A percentile compares a stretch with the other conserved stretches of the same genome.
phyloP scores from a whole-genome alignment of 2,113 vertebrate species.

The Zosterops pallidus region DNA sequence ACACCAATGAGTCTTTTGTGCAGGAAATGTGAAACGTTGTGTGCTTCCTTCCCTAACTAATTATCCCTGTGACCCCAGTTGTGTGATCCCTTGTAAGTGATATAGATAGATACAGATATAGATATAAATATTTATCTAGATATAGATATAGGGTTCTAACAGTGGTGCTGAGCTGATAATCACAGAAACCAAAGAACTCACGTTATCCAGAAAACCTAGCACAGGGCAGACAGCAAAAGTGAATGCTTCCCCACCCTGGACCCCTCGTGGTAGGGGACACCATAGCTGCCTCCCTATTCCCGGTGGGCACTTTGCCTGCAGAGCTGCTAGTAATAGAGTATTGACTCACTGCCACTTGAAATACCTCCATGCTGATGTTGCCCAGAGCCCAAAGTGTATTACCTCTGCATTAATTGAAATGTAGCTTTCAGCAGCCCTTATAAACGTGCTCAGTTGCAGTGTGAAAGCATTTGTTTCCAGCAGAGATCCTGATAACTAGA shows the following conservation, averaged over 20 bases:
- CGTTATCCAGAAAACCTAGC: background rate
- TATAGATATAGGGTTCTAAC: background rate
- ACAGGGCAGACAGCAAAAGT: background rate
- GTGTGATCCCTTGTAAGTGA: background rate
- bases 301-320: background rate
- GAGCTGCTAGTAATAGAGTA: background rate
- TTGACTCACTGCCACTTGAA: slow-evolving; percentile 1
- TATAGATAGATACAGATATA: background rate
- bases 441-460: background rate
- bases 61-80: background rate
- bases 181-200: background rate
- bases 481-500: slow-evolving; percentile 23
- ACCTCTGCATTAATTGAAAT: slow-evolving; percentile 30
- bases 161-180: background rate
- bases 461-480: slow-evolving; percentile 51
- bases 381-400: background rate
- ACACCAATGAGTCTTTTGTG: background rate
- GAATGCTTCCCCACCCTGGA: background rate
- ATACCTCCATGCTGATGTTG: slow-evolving; percentile 1
- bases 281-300: background rate
- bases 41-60: background rate
- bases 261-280: background rate
- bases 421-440: slow-evolving; percentile 45
- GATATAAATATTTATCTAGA: background rate
- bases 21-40: background rate